Base-by-base conservation (phyloP, 1,140 invertebrate genomes). In the Cecropterus lyciades region DNA sequence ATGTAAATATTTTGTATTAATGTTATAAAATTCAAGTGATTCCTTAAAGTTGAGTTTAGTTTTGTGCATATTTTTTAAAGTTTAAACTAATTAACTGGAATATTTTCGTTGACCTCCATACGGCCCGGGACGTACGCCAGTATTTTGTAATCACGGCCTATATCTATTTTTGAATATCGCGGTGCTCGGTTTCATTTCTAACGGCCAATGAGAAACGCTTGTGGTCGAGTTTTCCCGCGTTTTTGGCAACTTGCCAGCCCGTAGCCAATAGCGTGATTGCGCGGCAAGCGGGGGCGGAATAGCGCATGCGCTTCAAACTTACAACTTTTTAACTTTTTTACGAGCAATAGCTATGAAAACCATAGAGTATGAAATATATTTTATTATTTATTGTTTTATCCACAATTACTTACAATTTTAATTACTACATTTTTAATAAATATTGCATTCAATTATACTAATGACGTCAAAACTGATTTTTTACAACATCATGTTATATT, bases 141-240 rank as follows among this genome's bases (percentile, higher is more conserved):
- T 46, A 74, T 82, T 86, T 87, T 82, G 77, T 82, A 84, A 85
- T 73, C 70, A 67, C 65, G 72, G 76, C 71, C 76, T 69, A 77
- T 75, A 77, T 89, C 89, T 91, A 91, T 91, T 91, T 89, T 91
- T 91, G 82, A 91, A 91, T 88, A 89, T 84, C 87, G 89, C 89
- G 89, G 89, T 91, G 89, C 89, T 89, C 79, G 83, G 86, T 91
- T 91, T 78, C 89, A 85, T 73, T 79, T 75, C 30, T 69, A 67
- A 69, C 72, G 55, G 56, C 89, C 89, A 91, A 91, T 91, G 69
- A 78, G 65, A 81, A 45, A 48, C 37, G 52, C 64, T 70, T 75
- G 70, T 77, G 74, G 67, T 56, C 56, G 74, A 80, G 69, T 81
- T 82, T 88, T 87, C 80, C 85, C 87, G 86, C 85, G 84, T 74